These are phyloP conservation scores for Sebastes wilsoni DNA, from an alignment of 2,797 vertebrate genomes.

Conservation along the genomic window DNA sequence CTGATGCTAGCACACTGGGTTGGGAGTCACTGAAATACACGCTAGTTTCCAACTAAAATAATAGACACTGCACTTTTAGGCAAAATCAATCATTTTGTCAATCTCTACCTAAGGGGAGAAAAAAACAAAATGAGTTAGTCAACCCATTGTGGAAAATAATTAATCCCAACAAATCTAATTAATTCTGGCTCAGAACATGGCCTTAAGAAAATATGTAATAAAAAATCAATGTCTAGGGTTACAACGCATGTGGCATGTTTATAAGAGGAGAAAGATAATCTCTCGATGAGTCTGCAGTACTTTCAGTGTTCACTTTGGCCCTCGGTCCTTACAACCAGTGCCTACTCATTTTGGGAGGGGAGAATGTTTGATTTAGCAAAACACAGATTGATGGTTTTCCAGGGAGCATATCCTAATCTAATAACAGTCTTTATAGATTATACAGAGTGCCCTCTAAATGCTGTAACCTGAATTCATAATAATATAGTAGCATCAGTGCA, in stretches of 20 bases:
- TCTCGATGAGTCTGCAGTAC: neutral
- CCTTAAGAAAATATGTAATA: neutral
- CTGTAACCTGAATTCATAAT: neutral
- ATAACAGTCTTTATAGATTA: slow-evolving; percentile 1
- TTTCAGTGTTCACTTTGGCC: neutral
- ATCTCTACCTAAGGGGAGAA: neutral
- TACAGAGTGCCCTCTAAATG: neutral
- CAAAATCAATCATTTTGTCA: neutral
- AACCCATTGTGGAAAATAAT: neutral
- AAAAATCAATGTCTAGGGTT: neutral
- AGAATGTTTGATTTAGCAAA: neutral
- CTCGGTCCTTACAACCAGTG: neutral
- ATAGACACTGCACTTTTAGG: neutral
- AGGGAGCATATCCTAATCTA: neutral
- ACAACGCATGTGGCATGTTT: neutral
- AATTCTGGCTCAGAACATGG: neutral
- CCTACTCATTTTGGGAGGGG: neutral
- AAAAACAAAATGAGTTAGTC: neutral
- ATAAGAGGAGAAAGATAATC: neutral
- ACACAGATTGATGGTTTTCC: neutral
- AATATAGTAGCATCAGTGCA: neutral
- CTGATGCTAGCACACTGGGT: neutral
- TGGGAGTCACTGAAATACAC: neutral
- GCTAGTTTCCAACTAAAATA: no score
- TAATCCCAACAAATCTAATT: neutral